A percentile compares a stretch with the other conserved stretches of the same genome.
phyloP scores from a whole-genome alignment of 2,113 vertebrate species.

The Oryzias melastigma region DNA sequence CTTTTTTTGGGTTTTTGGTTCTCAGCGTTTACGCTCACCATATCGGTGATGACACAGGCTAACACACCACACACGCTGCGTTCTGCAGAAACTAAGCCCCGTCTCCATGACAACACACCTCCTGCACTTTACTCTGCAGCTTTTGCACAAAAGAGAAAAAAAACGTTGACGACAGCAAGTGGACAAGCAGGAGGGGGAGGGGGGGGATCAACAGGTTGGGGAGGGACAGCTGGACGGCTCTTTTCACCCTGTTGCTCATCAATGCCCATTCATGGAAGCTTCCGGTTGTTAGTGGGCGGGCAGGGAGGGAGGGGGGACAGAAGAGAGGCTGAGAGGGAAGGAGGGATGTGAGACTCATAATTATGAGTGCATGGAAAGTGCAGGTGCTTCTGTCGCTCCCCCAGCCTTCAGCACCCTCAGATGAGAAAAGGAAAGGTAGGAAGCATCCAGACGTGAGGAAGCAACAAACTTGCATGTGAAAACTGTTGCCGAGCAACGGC shows the following conservation, averaged over 20 bases:
- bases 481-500: constrained; percentile 61
- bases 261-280: constrained; percentile 69
- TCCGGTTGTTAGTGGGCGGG: constrained; percentile 60
- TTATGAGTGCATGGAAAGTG: constrained; percentile 64
- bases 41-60: constrained; percentile 13
- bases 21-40: too few species aligned
- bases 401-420: too few species aligned
- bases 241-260: constrained; percentile 46
- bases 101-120: constrained; percentile 65
- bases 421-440: too few species aligned
- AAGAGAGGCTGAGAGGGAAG: constrained; percentile 37
- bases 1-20: background rate
- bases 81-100: constrained; percentile 44
- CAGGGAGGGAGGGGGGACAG: constrained; percentile 45
- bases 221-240: constrained; percentile 58
- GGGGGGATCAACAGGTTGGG: constrained; percentile 7
- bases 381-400: constrained; percentile 51
- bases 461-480: constrained; percentile 7
- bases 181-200: constrained; percentile 8
- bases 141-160: constrained; percentile 41
- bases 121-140: constrained; percentile 25
- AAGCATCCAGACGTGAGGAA: background rate
- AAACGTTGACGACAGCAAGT: constrained; percentile 58
- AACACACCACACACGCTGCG: constrained; percentile 15
- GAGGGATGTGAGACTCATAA: constrained; percentile 46